Base-by-base conservation (phyloP, 2,888 invertebrate species). In the Ethmia dodecea region DNA sequence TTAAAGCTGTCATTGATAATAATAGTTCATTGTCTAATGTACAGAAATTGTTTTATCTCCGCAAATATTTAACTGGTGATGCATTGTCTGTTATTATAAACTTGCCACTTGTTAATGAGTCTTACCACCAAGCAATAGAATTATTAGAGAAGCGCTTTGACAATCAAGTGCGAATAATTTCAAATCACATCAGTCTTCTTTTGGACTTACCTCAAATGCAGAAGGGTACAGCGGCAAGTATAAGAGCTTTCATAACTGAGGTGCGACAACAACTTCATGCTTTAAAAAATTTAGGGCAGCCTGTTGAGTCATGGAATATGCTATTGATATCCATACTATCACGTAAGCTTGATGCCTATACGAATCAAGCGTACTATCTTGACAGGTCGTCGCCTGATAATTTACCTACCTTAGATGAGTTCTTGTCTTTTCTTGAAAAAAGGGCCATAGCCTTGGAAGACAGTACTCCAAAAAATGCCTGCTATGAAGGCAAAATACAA, bases 1-100 rank as follows among this genome's bases (percentile, higher is more conserved):
- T 18, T 8, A 4, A 18, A 9, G 47, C 47, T 20, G 36, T 47
- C 3, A 45, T 48, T n/a, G 33, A 45, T n/a, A 43, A 33, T 5
- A 42, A 48, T n/a, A 31, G 27, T 1, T 14, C 35, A 6, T 15
- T 45, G 3, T 37, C 4, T 4, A 4, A 4, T 28, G 39, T 42
- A 2, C 35, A 39, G 12, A 41, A 42, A 24, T 14, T 44, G 12
- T 47, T 34, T 31, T 42, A 44, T 25, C 24, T 47, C 12, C 14
- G 38, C 6, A 44, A 40, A 25, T 40, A 38, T 35, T 37, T 24
- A 9, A 10, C n/a, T 3, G 32, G 14, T 28, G 37, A 37, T 5
- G 31, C 37, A 11, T 26, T 31, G 11, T 9, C 34, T 5, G 15
- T 42, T 9, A 42, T 46, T 11, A 13, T 35, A 4, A 43, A 42